These are phyloP conservation scores for Diceros bicornis DNA, from an alignment of 2,797 vertebrate species.

Conservation along the genomic window DNA sequence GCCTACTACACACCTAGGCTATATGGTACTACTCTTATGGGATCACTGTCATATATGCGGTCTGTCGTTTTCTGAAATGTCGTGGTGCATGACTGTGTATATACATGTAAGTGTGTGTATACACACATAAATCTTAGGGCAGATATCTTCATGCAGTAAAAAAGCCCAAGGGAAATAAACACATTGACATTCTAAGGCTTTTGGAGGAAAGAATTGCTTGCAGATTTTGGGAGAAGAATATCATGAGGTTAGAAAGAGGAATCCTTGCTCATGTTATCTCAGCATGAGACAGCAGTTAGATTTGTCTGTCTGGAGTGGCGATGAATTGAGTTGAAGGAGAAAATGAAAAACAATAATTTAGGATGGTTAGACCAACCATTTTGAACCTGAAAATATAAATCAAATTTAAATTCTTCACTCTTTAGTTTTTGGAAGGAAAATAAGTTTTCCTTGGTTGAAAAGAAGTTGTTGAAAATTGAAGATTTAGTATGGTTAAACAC, in stretches of 20 bases:
- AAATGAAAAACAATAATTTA: slow-evolving; percentile 41
- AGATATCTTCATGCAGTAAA: neutral
- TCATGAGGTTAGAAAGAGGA: neutral
- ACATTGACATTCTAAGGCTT: neutral
- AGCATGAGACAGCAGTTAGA: neutral
- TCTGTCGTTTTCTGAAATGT: too few species aligned
- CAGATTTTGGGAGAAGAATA: neutral
- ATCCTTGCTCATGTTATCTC: rapidly evolving
- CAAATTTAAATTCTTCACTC: slow-evolving; percentile 42
- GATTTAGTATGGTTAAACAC: neutral
- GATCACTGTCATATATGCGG: too few species aligned
- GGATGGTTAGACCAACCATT: neutral
- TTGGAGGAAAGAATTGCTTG: neutral
- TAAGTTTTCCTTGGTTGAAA: slow-evolving; percentile 57
- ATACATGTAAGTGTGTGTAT: neutral
- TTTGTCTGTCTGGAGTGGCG: neutral
- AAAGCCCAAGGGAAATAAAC: neutral
- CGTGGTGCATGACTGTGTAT: too few species aligned
- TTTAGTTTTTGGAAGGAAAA: slow-evolving; percentile 33
- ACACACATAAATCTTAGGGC: neutral
- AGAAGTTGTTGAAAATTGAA: slow-evolving; percentile 48
- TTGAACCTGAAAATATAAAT: slow-evolving; percentile 17
- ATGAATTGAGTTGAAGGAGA: neutral
- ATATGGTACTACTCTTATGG: too few species aligned
- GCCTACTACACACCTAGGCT: too few species aligned